These are phyloP conservation scores for Diarsia rubi DNA, from an alignment of 2,888 invertebrate species.

Conservation along the genomic window DNA sequence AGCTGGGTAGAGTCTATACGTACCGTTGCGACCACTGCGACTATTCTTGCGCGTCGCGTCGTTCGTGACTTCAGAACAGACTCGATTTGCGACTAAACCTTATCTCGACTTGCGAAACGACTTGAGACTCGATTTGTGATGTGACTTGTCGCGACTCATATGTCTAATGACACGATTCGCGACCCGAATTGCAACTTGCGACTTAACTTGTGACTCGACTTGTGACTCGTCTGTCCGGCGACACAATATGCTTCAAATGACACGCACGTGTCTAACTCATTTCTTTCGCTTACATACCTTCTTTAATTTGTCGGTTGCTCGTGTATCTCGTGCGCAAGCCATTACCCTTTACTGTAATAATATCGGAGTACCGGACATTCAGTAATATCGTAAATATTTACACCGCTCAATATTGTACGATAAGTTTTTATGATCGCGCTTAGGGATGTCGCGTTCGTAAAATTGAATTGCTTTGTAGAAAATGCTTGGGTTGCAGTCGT, in stretches of 20 bases:
- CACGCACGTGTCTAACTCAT: background rate
- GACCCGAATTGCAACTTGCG: background rate
- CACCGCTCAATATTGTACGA: slow-evolving; percentile 74
- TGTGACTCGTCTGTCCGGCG: background rate
- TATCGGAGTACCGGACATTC: slow-evolving; percentile 77
- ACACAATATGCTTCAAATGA: background rate
- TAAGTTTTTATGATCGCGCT: slow-evolving; percentile 74
- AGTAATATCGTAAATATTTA: slow-evolving; percentile 81
- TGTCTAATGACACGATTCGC: background rate
- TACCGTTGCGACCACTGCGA: background rate
- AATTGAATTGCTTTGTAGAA: background rate
- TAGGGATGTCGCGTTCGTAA: slow-evolving; percentile 63
- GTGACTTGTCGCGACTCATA: too few species aligned
- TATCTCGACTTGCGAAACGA: too few species aligned
- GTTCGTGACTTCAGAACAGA: background rate
- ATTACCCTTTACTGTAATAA: slow-evolving; percentile 65
- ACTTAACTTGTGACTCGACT: background rate
- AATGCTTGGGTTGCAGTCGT: background rate
- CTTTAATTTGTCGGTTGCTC: background rate
- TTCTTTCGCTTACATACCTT: background rate
- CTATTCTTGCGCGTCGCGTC: background rate
- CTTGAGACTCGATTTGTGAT: background rate
- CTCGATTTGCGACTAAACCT: too few species aligned
- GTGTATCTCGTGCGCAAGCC: background rate
- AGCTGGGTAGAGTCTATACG: too few species aligned